Evolutionary conservation across 2,113 vertebrate genomes (phyloP).

Genomic region (Sapajus apella): DNA sequence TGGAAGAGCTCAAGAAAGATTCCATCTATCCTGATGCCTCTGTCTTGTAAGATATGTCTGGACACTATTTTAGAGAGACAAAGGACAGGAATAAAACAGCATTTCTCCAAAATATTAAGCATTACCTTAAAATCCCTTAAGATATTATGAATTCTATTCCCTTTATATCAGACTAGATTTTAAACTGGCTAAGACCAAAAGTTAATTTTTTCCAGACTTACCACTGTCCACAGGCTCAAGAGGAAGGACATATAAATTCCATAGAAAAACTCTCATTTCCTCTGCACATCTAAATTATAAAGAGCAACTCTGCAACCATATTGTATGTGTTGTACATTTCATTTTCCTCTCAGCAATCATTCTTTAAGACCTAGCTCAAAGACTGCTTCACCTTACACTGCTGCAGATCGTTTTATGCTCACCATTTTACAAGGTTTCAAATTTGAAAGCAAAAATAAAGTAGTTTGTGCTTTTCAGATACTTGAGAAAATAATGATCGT

Average conservation of each 20-base stretch:
- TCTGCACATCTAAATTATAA: neutral
- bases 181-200: neutral
- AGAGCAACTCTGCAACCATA: neutral
- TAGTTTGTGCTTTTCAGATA: neutral
- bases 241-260: neutral
- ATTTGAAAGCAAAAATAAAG: constrained; percentile 5
- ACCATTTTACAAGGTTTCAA: neutral
- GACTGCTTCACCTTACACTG: neutral
- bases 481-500: neutral
- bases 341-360: neutral
- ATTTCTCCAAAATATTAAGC: neutral
- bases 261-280: neutral
- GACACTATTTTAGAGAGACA: constrained; percentile 28
- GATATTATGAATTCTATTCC: neutral
- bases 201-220: neutral
- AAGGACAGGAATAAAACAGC: neutral
- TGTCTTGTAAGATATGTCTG: neutral
- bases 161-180: neutral
- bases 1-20: neutral
- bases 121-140: neutral
- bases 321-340: neutral
- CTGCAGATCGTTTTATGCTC: neutral
- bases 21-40: neutral
- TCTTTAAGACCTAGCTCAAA: neutral
- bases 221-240: neutral